A percentile compares a stretch with the other conserved stretches of the same genome.
Evolutionary conservation across 2,797 vertebrate species (phyloP).

Genomic region (Gorsachius magnificus): DNA sequence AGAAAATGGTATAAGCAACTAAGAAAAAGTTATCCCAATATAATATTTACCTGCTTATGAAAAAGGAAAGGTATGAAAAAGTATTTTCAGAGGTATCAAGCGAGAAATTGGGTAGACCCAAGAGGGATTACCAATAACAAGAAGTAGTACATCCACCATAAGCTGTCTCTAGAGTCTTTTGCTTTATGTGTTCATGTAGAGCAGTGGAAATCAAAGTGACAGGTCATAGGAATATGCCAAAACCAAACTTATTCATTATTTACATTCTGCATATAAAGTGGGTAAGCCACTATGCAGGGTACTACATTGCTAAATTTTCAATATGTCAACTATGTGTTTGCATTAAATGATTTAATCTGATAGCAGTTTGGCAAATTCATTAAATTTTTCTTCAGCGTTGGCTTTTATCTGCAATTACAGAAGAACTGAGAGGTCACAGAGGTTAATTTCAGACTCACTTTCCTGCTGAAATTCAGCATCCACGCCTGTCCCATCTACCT

Average conservation of each 20-base stretch:
- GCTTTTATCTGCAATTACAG: not conserved
- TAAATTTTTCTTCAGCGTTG: not conserved
- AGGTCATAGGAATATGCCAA: not conserved
- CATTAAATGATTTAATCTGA: not conserved
- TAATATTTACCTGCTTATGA: not conserved
- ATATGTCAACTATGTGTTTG: not conserved
- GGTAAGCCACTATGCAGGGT: not conserved
- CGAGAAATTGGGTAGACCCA: not conserved
- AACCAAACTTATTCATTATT: not conserved
- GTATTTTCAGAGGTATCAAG: not conserved
- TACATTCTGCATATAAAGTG: not conserved
- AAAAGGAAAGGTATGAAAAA: not conserved
- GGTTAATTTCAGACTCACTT: not conserved
- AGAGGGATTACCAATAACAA: not conserved
- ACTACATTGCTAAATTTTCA: not conserved
- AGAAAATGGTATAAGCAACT: not conserved
- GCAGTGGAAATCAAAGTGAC: not conserved
- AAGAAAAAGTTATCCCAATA: not conserved
- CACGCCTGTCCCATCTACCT: fast-evolving
- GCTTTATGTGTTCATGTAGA: not conserved
- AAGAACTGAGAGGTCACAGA: not conserved
- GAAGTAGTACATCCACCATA: not conserved
- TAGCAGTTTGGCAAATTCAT: not conserved
- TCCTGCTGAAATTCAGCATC: not conserved
- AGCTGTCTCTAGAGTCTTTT: not conserved